phyloP scores from a whole-genome alignment of 2,888 invertebrate species.

The Limenitis camilla region DNA sequence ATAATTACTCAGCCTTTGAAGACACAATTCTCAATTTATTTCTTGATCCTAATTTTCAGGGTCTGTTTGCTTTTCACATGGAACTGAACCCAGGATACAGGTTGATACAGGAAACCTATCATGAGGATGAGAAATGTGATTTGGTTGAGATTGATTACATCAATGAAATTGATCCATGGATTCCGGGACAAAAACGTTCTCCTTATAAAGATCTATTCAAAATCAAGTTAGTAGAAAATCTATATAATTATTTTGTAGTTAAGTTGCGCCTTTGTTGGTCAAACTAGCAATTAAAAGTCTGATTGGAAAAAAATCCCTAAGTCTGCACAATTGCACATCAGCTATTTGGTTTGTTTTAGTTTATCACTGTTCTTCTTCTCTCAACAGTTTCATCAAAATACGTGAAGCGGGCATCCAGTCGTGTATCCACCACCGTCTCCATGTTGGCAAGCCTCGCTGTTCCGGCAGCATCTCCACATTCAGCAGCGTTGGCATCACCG shows the following conservation, averaged over 20 bases:
- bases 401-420: constrained; percentile 73
- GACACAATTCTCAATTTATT: background rate
- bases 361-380: background rate
- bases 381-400: constrained; percentile 54
- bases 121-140: constrained; percentile 77
- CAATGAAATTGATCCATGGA: constrained; percentile 70
- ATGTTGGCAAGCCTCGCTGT: constrained; percentile 76
- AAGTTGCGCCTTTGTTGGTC: no score
- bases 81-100: constrained; percentile 73
- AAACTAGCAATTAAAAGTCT: no score
- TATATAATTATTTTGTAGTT: background rate
- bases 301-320: background rate
- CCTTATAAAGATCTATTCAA: constrained; percentile 71
- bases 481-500: constrained; percentile 76
- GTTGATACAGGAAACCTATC: constrained; percentile 73
- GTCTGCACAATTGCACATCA: no score
- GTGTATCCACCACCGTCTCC: constrained; percentile 69
- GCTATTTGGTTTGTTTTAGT: background rate
- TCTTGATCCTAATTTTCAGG: constrained; percentile 34
- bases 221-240: constrained; percentile 58
- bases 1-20: background rate
- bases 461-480: constrained; percentile 72
- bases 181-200: constrained; percentile 69
- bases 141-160: constrained; percentile 73
- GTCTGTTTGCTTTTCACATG: constrained; percentile 74